phyloP scores from a whole-genome alignment of 2,797 vertebrate genomes.

The Enteromius argenteus region DNA sequence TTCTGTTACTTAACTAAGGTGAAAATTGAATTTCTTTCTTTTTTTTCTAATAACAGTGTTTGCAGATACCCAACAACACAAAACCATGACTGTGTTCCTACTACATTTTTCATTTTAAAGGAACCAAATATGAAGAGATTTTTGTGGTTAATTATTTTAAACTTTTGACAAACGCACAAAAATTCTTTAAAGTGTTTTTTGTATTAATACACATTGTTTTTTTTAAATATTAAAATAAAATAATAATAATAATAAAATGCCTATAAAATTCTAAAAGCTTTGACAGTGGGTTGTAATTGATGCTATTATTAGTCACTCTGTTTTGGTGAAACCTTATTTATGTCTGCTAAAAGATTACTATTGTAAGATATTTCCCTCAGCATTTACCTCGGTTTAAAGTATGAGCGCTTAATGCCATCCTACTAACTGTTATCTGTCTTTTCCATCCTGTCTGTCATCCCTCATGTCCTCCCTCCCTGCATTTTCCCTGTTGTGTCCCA shows the following conservation, averaged over 20 bases:
- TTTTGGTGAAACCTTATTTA: background rate
- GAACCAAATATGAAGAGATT: background rate
- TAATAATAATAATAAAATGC: background rate
- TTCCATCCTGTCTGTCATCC: constrained; percentile 29
- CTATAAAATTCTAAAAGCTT: background rate
- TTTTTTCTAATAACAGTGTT: background rate
- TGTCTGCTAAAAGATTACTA: background rate
- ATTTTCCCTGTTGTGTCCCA: constrained; percentile 21
- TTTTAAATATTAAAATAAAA: too few species aligned
- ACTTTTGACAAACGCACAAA: background rate
- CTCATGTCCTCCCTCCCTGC: background rate
- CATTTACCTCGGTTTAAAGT: background rate
- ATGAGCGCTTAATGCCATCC: background rate
- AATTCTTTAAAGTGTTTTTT: background rate
- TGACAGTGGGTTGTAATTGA: background rate
- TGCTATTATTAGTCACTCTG: background rate
- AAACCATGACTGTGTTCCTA: background rate
- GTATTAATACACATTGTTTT: too few species aligned
- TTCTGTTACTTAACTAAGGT: background rate
- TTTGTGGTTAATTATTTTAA: background rate
- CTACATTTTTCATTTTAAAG: background rate
- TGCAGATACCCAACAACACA: background rate
- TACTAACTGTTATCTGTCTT: constrained; percentile 35
- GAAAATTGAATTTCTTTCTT: background rate
- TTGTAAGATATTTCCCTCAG: background rate